Evolutionary conservation across 2,797 vertebrate species (phyloP), one percentile per base, ranked within the genome.

Genomic region (Periophthalmus magnuspinnatus): DNA sequence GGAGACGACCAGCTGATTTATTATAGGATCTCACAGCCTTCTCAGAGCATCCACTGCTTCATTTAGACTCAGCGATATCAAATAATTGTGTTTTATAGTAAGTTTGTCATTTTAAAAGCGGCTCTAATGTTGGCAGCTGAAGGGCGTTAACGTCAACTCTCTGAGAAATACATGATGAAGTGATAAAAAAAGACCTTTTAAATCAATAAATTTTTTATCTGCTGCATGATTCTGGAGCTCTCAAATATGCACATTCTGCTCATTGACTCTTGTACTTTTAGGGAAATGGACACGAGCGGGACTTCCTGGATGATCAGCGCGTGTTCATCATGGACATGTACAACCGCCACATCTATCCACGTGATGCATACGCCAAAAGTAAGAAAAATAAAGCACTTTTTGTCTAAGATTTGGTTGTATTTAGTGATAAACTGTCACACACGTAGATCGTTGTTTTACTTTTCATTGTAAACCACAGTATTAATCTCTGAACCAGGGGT

Each of bases 311-410:
- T 1, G 97, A 99, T 85, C 88, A 81, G 38, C 93, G 95, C 0
- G 96, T 99, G 21, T 99, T 95, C 80, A 99, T 99, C 78, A 95
- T 99, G 97, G 97, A 99, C 21, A 95, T 93, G 33, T 99, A 98
- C 81, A 99, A 99, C 75, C 94, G 95, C 68, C 93, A 96, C 69
- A 98, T 99, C 86, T 99, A 99, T 80, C 97, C 97, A 0, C 93
- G 96, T 33, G 97, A 98, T 74, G 90, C 91, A 79, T 93, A 88
- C 73, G 97, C 97, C 79, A 99, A 99, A 92, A 91, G 97, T 99
- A 83, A 95, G 96, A 94, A 1, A 48, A 54, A 69, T 60, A 41
- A 16, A 21, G 4, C 0, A 16, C 16, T 0, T 5, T 8, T 38
- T 69, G 61, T 72, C 45, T 33, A 21, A 24, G 13, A 47, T 45